Evolutionary conservation across 2,888 invertebrate genomes (phyloP).

Genomic region (Catocala nupta): DNA sequence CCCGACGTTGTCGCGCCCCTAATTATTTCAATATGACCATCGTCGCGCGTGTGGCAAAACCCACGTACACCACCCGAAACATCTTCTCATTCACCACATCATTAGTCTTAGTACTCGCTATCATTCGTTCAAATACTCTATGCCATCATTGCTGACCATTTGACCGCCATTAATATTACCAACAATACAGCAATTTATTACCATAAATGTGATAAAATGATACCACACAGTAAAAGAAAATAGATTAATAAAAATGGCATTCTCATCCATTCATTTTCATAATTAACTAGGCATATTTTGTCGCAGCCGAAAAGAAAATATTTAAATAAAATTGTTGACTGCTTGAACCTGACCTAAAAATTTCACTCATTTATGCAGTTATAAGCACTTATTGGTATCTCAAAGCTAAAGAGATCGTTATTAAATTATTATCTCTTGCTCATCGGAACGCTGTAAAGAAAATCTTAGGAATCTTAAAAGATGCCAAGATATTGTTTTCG

Average conservation of each 20-base stretch:
- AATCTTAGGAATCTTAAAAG: too few relatives aligned
- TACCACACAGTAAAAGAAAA: not conserved
- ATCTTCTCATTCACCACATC: constrained; percentile 50
- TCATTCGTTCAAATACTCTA: constrained; percentile 38
- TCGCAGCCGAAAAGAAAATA: too few relatives aligned
- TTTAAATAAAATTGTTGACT: too few relatives aligned
- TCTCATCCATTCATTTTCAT: too few relatives aligned
- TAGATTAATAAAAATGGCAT: constrained; percentile 7
- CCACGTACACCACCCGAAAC: constrained; percentile 12
- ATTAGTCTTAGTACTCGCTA: constrained; percentile 43
- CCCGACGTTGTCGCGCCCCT: constrained; percentile 41
- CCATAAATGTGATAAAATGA: not conserved
- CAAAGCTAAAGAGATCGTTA: too few relatives aligned
- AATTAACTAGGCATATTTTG: too few relatives aligned
- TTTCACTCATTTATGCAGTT: too few relatives aligned
- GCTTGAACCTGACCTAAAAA: too few relatives aligned
- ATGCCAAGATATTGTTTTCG: too few relatives aligned
- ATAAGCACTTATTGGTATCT: too few relatives aligned
- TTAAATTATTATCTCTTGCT: too few relatives aligned
- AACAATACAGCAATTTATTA: not conserved
- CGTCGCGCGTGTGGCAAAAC: not conserved
- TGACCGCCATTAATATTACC: constrained; percentile 4
- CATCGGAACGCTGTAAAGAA: too few relatives aligned
- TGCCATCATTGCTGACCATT: constrained; percentile 35
- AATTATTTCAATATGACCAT: constrained; percentile 42